Base-by-base conservation (phyloP, 2,113 vertebrate species). In the Phylloscopus trochiloides region DNA sequence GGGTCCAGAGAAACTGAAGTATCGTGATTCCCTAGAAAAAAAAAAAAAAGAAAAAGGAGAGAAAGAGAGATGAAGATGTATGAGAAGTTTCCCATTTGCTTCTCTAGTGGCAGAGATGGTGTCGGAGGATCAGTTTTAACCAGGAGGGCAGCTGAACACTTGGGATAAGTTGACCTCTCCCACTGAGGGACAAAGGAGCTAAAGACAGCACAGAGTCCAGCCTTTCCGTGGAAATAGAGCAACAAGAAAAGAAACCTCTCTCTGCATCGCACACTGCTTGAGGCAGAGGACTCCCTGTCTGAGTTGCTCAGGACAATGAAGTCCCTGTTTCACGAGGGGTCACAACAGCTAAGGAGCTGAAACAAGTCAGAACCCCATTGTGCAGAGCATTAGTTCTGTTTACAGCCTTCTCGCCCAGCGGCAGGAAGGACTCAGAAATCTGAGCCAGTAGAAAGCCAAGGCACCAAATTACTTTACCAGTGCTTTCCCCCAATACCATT, bases 271-370 rank as follows among this genome's bases (percentile, higher is more conserved):
- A 54, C 96, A 93, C 93, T 97, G 97, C 97, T 97, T n/a, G 47
- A 97, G 96, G 97, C 97, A 90, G 90, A 97, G 95, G 92, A 97
- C 88, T 98, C 97, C 96, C 93, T 77, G 85, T 95, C 89, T 97
- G 85, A 73, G 65, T 17, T 81, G 82, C 77, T 47, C 91, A 82
- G 93, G 97, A 98, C 98, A 98, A 98, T 97, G 95, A 95, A 92
- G 94, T 81, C 96, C 97, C 98, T 98, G 98, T 98, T 97, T 96
- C 70, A 95, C 7, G 43, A 95, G 85, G 96, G 96, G 97, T 97
- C 97, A 96, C 95, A 89, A 95, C 93, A 97, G 86, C 94, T 73
- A 93, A 97, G 97, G 87, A 93, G 87, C 95, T 96, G 95, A 95
- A 97, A 90, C 92, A 93, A 96, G 97, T 97, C 95, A 96, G 84